These are phyloP conservation scores for Acipenser ruthenus DNA, from an alignment of 2,797 vertebrate genomes.

Conservation along the genomic window DNA sequence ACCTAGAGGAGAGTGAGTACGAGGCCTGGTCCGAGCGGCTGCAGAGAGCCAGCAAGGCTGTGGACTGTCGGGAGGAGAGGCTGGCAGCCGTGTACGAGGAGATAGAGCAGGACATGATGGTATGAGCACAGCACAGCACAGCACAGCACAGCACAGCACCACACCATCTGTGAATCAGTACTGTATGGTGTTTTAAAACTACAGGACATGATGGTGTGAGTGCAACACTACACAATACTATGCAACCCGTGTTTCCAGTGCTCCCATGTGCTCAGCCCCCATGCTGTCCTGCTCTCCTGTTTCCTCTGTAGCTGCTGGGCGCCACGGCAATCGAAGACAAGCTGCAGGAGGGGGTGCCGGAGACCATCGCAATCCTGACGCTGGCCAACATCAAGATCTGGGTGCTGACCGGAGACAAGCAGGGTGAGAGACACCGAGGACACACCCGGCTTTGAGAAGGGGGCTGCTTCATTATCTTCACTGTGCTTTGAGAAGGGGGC, in stretches of 20 bases:
- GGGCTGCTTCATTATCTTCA: too few species aligned
- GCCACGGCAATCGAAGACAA: conserved; percentile 94
- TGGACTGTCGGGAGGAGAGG: conserved; percentile 69
- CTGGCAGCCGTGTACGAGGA: conserved; percentile 76
- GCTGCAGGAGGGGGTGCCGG: conserved; percentile 84
- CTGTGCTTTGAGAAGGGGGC: too few species aligned
- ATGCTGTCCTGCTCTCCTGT: neutral
- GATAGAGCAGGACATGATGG: conserved; percentile 73
- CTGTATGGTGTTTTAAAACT: too few species aligned
- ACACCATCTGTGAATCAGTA: too few species aligned
- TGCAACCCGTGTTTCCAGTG: neutral
- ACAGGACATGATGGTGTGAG: too few species aligned
- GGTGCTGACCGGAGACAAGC: conserved; percentile 91
- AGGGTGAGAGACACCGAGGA: conserved; percentile 57
- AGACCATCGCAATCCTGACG: conserved; percentile 82
- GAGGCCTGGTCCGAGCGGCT: conserved; percentile 68
- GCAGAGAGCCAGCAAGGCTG: conserved; percentile 54
- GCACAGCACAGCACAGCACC: too few species aligned
- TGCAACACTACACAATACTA: too few species aligned
- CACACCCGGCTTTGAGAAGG: too few species aligned
- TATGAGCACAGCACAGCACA: too few species aligned
- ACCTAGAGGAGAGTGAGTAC: conserved; percentile 77
- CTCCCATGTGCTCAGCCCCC: neutral
- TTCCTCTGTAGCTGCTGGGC: conserved; percentile 67
- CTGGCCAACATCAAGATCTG: conserved; percentile 94